phyloP scores from a whole-genome alignment of 2,113 vertebrate species.

The Myrmecophaga tridactyla region DNA sequence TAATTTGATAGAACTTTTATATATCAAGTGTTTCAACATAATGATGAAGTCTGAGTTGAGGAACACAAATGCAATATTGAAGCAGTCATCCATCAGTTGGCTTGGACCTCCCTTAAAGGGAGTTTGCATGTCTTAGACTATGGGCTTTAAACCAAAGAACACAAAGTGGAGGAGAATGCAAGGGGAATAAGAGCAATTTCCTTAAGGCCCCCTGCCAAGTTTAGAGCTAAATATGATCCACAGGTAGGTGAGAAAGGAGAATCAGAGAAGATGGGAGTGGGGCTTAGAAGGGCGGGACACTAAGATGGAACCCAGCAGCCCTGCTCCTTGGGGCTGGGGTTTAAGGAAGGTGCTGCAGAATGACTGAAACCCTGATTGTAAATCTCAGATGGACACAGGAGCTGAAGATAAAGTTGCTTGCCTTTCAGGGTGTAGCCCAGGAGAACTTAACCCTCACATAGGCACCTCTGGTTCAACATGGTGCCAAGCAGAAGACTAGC shows the following conservation, averaged over 20 bases:
- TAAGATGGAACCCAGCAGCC: background rate
- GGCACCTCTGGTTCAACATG: background rate
- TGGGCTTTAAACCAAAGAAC: background rate
- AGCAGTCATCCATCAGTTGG: background rate
- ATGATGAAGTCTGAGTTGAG: background rate
- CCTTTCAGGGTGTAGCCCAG: background rate
- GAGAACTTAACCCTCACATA: background rate
- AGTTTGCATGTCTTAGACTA: background rate
- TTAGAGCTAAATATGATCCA: background rate
- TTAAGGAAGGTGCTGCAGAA: background rate
- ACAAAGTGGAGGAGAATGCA: background rate
- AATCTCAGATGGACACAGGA: background rate
- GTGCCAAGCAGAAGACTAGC: background rate
- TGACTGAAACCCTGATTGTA: background rate
- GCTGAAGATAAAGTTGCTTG: background rate
- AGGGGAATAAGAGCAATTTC: background rate
- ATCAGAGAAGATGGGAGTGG: background rate
- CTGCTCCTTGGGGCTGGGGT: background rate
- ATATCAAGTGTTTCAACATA: background rate
- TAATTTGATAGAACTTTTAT: conserved; percentile 54
- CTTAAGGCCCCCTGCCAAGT: background rate
- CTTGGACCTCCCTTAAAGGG: background rate
- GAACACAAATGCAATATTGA: background rate
- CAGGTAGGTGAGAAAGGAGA: background rate
- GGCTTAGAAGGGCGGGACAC: background rate